phyloP scores from a whole-genome alignment of 37 sponge, comb jelly and placozoan species.

The Chondrilla cf. caribensis region DNA sequence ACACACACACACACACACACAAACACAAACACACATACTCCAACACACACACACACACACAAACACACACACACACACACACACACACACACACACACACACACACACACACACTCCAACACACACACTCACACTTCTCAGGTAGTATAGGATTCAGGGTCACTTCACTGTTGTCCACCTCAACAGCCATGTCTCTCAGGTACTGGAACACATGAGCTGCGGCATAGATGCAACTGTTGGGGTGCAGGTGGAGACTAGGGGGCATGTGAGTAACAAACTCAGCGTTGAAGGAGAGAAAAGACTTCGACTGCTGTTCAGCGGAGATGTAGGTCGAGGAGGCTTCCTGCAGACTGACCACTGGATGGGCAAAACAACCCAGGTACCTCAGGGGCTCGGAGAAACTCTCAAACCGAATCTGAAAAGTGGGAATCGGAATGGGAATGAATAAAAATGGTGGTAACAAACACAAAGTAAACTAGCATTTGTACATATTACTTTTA shows the following conservation, averaged over 20 bases:
- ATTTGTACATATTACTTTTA: background rate
- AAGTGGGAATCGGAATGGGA: background rate
- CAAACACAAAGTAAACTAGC: background rate
- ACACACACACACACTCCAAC: conserved; percentile 17
- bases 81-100: conserved; percentile 18
- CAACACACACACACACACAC: conserved; percentile 12
- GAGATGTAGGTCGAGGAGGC: background rate
- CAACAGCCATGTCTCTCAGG: conserved; percentile 84
- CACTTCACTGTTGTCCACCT: background rate
- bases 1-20: conserved; percentile 17
- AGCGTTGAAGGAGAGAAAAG: conserved; percentile 41
- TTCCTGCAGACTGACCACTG: conserved; percentile 11
- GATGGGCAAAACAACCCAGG: conserved; percentile 70
- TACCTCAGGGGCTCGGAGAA: conserved; percentile 66
- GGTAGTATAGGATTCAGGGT: background rate
- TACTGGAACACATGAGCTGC: conserved; percentile 76
- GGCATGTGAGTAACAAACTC: conserved; percentile 51
- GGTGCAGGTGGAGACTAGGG: conserved; percentile 21
- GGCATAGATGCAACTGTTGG: conserved; percentile 41
- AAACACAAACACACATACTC: conserved; percentile 11
- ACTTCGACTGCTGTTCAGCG: background rate
- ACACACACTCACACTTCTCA: conserved; percentile 2
- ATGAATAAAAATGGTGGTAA: background rate
- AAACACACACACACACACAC: conserved; percentile 17
- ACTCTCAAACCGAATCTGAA: conserved; percentile 72